Percentiles rank a stretch among this genome's conserved stretches.
These are phyloP conservation scores for Caenorhabditis doughertyi DNA, from an alignment of 2,888 invertebrate genomes.

Conservation along the genomic window DNA sequence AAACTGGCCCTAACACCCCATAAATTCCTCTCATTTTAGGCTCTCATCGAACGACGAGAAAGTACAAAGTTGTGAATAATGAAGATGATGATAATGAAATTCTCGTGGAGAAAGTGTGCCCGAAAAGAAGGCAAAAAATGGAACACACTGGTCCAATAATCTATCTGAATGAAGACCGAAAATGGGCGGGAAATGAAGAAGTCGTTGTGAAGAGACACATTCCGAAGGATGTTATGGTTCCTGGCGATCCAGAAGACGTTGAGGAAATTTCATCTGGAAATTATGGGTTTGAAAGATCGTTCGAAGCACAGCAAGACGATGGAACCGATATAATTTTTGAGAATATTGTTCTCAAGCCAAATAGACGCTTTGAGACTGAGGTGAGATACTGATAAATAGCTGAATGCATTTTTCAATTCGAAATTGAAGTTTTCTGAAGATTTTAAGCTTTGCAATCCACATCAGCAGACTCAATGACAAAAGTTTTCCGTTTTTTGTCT, in stretches of 20 bases:
- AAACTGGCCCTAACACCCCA: neutral
- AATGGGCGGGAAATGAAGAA: slow-evolving; percentile 15
- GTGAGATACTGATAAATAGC: too few relatives aligned
- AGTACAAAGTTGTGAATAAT: neutral
- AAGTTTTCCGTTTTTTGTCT: too few relatives aligned
- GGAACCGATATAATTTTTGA: slow-evolving; percentile 24
- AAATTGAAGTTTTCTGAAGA: too few relatives aligned
- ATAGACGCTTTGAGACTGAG: slow-evolving; percentile 44
- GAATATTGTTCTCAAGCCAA: slow-evolving; percentile 32
- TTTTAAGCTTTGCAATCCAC: too few relatives aligned
- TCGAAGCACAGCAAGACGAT: slow-evolving; percentile 12
- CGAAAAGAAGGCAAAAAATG: neutral
- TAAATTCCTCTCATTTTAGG: neutral
- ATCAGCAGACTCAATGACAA: too few relatives aligned
- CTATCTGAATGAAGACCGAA: slow-evolving; percentile 15
- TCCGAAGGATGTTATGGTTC: slow-evolving; percentile 9
- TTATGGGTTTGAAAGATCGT: neutral
- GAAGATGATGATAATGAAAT: neutral
- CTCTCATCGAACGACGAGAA: neutral
- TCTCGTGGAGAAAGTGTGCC: too few relatives aligned
- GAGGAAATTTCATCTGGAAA: neutral
- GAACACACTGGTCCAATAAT: neutral
- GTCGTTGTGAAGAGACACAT: slow-evolving; percentile 19
- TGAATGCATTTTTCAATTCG: too few relatives aligned
- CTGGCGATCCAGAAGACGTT: slow-evolving; percentile 18